Conservation (phyloP, 2,113 vertebrate genomes). For the Brachyistius frenatus region DNA sequence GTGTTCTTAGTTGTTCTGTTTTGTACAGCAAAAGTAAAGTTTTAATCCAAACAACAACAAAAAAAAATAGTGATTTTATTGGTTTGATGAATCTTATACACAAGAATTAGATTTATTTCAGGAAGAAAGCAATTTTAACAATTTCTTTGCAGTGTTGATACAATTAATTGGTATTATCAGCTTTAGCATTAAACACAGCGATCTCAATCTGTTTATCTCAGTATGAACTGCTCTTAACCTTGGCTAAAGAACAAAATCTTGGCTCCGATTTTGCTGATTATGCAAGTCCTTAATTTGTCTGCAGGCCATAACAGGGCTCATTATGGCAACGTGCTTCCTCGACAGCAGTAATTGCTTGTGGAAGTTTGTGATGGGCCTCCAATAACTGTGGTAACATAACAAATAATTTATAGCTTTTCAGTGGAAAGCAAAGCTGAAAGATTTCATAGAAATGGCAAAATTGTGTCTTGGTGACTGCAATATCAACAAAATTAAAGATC, state of each 20-base stretch:
- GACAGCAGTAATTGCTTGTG: constrained; percentile 43
- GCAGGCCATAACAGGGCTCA: constrained; percentile 45
- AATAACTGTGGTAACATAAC: constrained; percentile 38
- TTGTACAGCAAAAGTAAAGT: no score
- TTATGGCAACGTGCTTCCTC: constrained; percentile 38
- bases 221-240: constrained; percentile 38
- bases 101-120: not conserved
- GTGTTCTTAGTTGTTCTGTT: no score
- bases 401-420: constrained; percentile 16
- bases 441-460: constrained; percentile 18
- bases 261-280: constrained; percentile 36
- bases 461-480: constrained; percentile 14
- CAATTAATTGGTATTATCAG: not conserved
- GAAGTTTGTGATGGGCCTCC: constrained; percentile 37
- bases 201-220: constrained; percentile 1
- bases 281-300: constrained; percentile 51
- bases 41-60: no score
- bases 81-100: not conserved
- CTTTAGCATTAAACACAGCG: not conserved
- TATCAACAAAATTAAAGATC: constrained; percentile 14
- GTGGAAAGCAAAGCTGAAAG: not conserved
- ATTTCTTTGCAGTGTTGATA: constrained; percentile 10
- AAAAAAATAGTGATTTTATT: no score
- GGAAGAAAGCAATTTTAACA: not conserved
- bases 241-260: constrained; percentile 29